phyloP scores from a whole-genome alignment of 37 sponge, comb jelly and placozoan species.

The Mnemiopsis leidyi region DNA sequence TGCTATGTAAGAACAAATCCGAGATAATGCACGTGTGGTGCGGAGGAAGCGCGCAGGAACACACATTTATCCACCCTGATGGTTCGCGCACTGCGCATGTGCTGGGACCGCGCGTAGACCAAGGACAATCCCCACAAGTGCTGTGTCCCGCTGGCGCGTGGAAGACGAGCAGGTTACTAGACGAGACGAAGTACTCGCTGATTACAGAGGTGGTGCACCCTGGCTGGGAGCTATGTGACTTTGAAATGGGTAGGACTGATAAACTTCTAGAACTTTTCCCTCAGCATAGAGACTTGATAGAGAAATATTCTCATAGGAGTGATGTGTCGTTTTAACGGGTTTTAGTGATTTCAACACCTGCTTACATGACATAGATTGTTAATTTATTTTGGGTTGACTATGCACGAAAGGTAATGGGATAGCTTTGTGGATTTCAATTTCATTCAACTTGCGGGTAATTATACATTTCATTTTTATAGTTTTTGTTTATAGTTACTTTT shows the following conservation, averaged over 20 bases:
- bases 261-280: not conserved
- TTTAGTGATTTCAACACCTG: too few relatives aligned
- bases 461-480: too few relatives aligned
- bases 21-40: conserved; percentile 2
- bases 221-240: conserved; percentile 4
- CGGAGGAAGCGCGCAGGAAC: not conserved
- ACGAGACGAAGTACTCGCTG: not conserved
- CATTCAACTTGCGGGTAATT: too few relatives aligned
- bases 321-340: not conserved
- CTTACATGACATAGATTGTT: too few relatives aligned
- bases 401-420: too few relatives aligned
- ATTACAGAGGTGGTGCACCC: not conserved
- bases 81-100: not conserved
- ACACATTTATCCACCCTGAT: not conserved
- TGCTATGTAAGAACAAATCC: not conserved
- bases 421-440: too few relatives aligned
- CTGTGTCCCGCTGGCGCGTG: not conserved
- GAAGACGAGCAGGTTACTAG: not conserved
- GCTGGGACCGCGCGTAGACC: not conserved
- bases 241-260: not conserved
- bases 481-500: too few relatives aligned
- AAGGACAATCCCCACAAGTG: not conserved
- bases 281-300: not conserved
- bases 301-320: not conserved
- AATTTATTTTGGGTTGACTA: too few relatives aligned